These are phyloP conservation scores for Pseudeuparius sepicola DNA, from an alignment of 2,888 invertebrate species.

Conservation along the genomic window DNA sequence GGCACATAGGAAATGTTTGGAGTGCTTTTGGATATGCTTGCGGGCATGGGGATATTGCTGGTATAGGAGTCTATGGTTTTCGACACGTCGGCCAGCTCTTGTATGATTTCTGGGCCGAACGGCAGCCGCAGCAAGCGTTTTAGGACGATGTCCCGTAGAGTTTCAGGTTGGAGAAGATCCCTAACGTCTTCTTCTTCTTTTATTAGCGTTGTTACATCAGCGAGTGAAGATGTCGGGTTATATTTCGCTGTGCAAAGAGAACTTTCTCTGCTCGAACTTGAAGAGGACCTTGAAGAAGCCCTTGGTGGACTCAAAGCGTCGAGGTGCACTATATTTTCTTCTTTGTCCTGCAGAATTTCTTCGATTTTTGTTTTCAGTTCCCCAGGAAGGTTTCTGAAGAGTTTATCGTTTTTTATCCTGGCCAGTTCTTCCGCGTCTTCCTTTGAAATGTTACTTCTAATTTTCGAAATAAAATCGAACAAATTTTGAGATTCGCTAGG, in stretches of 20 bases:
- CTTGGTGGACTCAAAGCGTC: constrained; percentile 26
- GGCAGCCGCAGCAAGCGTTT: constrained; percentile 55
- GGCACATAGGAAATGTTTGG: constrained; percentile 23
- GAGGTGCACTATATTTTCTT: no score
- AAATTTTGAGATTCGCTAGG: no score
- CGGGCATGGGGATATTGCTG: constrained; percentile 21
- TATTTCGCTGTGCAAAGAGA: constrained; percentile 60
- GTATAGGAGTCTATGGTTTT: constrained; percentile 35
- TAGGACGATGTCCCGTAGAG: constrained; percentile 56
- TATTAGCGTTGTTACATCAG: constrained; percentile 48
- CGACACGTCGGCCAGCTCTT: constrained; percentile 57
- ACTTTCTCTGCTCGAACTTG: constrained; percentile 44
- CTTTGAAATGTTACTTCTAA: no score
- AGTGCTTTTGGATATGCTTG: constrained; percentile 13
- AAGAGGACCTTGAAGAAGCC: constrained; percentile 35
- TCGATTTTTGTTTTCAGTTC: no score
- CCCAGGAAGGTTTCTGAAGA: no score
- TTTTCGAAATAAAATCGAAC: no score
- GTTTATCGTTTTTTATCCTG: no score
- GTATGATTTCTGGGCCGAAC: constrained; percentile 56
- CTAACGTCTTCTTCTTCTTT: constrained; percentile 38
- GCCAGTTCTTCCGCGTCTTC: no score
- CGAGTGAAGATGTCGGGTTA: constrained; percentile 51
- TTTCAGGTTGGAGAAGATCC: constrained; percentile 22
- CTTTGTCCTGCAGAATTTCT: no score